phyloP scores from a whole-genome alignment of 2,797 vertebrate genomes.

The Bucorvus abyssinicus region DNA sequence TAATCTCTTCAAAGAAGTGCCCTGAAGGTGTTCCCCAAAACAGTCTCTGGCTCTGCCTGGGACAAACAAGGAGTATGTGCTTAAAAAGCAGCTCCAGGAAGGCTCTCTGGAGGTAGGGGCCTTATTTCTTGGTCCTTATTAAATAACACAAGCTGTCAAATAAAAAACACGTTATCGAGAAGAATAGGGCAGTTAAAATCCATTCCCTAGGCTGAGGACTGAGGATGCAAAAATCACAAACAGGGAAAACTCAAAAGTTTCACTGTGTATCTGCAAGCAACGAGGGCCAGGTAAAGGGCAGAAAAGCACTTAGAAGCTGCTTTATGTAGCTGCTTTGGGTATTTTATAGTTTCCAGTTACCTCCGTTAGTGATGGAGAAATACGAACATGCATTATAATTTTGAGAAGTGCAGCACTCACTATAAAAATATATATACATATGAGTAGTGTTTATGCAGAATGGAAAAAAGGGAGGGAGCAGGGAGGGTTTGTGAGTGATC shows the following conservation, averaged over 20 bases:
- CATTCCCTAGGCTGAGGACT: neutral
- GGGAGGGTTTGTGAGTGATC: neutral
- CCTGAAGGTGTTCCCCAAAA: neutral
- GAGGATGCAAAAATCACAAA: neutral
- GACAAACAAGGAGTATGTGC: neutral
- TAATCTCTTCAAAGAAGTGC: neutral
- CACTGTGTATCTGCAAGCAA: neutral
- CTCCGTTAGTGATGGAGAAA: neutral
- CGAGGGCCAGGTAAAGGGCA: neutral
- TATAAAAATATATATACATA: slow-evolving; percentile 9
- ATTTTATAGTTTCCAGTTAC: neutral
- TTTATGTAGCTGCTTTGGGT: neutral
- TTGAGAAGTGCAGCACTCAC: neutral
- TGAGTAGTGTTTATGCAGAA: neutral
- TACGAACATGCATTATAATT: neutral
- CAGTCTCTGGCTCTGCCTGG: neutral
- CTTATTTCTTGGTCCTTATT: neutral
- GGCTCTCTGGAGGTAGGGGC: neutral
- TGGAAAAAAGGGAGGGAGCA: neutral
- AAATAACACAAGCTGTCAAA: neutral
- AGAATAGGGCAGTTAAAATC: neutral
- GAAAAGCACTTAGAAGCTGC: neutral
- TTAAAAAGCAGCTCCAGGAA: neutral
- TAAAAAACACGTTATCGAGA: neutral
- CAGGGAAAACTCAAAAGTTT: neutral